phyloP scores from a whole-genome alignment of 1,140 invertebrate species.

The Yoshiicerus persimilis region DNA sequence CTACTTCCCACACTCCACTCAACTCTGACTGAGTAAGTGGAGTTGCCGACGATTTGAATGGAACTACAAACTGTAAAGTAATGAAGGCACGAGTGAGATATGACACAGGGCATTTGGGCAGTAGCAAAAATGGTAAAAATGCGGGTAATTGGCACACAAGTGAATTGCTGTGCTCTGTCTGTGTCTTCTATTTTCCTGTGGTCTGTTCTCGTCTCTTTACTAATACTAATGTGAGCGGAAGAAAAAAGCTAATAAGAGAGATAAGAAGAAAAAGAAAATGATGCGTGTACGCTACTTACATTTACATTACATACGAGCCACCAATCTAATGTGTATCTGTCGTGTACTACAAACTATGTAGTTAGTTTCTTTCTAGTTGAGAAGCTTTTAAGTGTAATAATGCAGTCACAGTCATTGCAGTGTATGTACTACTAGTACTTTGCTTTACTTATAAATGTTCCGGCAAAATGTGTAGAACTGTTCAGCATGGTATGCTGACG shows the following conservation, averaged over 20 bases:
- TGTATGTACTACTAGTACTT: too few species aligned
- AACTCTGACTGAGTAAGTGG: neutral
- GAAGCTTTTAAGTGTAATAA: neutral
- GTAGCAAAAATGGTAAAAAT: slow-evolving; percentile 20
- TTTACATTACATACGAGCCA: neutral
- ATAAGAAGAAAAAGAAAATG: slow-evolving; percentile 5
- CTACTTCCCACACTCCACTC: slow-evolving; percentile 20
- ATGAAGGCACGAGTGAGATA: slow-evolving; percentile 25
- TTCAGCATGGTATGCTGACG: neutral
- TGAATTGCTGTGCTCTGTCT: neutral
- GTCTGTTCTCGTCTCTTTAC: neutral
- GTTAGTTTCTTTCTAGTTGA: neutral
- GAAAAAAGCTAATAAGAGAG: slow-evolving; percentile 16
- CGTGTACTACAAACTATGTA: neutral
- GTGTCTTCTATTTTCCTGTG: neutral
- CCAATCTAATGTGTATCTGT: neutral
- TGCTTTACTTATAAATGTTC: neutral
- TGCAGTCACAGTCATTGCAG: neutral
- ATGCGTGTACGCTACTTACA: slow-evolving; percentile 3
- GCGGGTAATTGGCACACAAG: slow-evolving; percentile 35
- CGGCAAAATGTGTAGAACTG: neutral
- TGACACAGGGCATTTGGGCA: neutral
- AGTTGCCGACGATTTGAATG: slow-evolving; percentile 12
- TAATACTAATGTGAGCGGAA: neutral
- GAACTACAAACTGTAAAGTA: slow-evolving; percentile 33